Evolutionary conservation across 2,113 vertebrate species (phyloP), one percentile per base, ranked within the genome.

Genomic region (Campylorhamphus procurvoides): DNA sequence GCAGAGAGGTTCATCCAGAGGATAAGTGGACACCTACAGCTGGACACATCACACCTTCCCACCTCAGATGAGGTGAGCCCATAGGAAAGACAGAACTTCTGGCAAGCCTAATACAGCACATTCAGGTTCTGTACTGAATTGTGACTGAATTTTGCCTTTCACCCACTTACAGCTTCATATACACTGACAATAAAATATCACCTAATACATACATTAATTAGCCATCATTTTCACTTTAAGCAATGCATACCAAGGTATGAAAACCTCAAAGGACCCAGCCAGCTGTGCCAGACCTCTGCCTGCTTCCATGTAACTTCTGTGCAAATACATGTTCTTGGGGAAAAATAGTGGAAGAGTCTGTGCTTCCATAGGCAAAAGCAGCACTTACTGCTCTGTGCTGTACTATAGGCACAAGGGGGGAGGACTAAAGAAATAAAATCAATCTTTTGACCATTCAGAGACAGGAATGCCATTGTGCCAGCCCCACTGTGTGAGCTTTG

Each of bases 381-480:
- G 89, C 46, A 79, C 64, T 93, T 94, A 95, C 23, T 96, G 94
- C 96, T 94, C 89, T 52, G 78, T 74, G 52, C 56, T 79, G 81
- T 76, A 79, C 93, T 94, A 92, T 42, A 82, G 71, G 89, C 68
- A 1, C 0, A 0, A 33, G 20, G n/a, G 5, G 31, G 35, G 14
- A 64, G 20, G 23, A 68, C 81, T 55, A 28, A 68, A 90, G 47
- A 59, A 91, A 81, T 68, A 37, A 96, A 77, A 46, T 46, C 80
- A 95, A 96, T 96, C 92, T 97, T 97, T 97, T 97, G 96, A 93
- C 75, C 72, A 58, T 94, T 92, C 89, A 69, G 76, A 78, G 96
- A 98, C 97, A 98, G 96, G 96, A 98, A 97, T 97, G 91, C 85
- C 80, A 97, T 98, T 98, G 98, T 98, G 91, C 82, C 37, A 10